These are phyloP conservation scores for Xyliphius kryptos DNA, from an alignment of 2,113 vertebrate genomes.

Conservation along the genomic window DNA sequence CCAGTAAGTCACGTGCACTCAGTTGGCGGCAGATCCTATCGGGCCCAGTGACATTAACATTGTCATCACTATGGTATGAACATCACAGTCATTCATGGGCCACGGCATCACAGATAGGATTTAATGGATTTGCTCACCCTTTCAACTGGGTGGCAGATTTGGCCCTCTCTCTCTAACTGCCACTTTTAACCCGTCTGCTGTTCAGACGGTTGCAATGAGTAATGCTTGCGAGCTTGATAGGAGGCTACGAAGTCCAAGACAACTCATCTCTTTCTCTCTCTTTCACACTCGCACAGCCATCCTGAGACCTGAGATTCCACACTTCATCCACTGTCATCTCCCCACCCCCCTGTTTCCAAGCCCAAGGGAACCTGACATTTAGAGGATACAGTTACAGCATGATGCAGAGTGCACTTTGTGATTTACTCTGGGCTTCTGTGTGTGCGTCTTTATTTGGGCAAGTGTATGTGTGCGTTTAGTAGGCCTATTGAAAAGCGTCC, in stretches of 20 bases:
- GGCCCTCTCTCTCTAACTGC: constrained; percentile 14
- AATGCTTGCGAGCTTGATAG: constrained; percentile 15
- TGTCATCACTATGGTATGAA: constrained; percentile 37
- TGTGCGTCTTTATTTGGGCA: constrained; percentile 21
- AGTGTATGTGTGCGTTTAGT: constrained; percentile 20
- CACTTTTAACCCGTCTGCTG: constrained; percentile 28
- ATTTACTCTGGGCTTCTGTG: constrained; percentile 29
- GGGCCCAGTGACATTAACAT: constrained; percentile 34
- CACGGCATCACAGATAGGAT: constrained; percentile 39
- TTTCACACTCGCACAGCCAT: constrained; percentile 3
- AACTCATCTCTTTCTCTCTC: constrained; percentile 27
- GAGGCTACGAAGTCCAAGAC: constrained; percentile 18
- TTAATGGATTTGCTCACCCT: constrained; percentile 37
- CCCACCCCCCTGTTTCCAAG: constrained; percentile 23
- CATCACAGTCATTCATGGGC: constrained; percentile 36
- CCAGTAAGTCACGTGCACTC: constrained; percentile 8
- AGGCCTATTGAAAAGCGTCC: constrained; percentile 52
- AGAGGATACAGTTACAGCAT: constrained; percentile 45
- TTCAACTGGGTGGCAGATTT: constrained; percentile 21
- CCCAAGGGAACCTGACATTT: constrained; percentile 44
- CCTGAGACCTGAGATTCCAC: constrained; percentile 22
- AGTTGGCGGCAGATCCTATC: constrained; percentile 37
- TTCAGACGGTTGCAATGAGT: constrained; percentile 19
- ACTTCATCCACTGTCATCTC: constrained; percentile 31
- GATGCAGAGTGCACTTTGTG: constrained; percentile 28